Evolutionary conservation across 2,113 vertebrate species (phyloP), one percentile per base, ranked within the genome.

Genomic region (Gila orcuttii): DNA sequence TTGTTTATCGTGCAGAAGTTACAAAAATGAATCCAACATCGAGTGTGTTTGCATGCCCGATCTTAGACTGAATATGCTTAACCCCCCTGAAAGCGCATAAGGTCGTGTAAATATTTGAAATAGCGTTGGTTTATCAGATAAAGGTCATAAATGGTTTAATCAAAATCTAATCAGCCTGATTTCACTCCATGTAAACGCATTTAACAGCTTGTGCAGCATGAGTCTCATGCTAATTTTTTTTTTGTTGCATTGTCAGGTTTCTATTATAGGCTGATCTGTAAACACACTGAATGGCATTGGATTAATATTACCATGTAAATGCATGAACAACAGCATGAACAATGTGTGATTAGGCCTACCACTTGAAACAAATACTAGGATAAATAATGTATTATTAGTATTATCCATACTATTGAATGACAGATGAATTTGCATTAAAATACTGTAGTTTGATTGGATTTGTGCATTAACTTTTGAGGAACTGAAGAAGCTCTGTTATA

Each of bases 81-180:
- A 74, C 23, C 12, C 39, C 71, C 11, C 23, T 75, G 71, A 50
- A n/a, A 28, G 71, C 42, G 42, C 13, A 47, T 47, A 75, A 50
- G 71, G 71, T 75, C 12, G 47, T 28, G 71, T 75, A 75, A 75
- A 75, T 45, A 75, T 50, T 75, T 74, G 47, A 47, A 75, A 75
- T 13, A 6, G 12, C n/a, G 23, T 74, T 74, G 71, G n/a, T 74
- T 74, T 74, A 74, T 42, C 71, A 47, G 71, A 45, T 75, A 75
- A 75, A 75, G 71, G 71, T 75, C 42, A 50, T 75, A 17, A 74
- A 75, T 75, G 71, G 39, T 25, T 47, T 75, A 6, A 75, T 75
- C 71, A 28, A 28, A 75, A 47, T 13, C 42, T 25, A 50, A 75
- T 28, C 71, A 28, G 42, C 42, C 71, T 28, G 71, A 75, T 75